A percentile compares a stretch with the other conserved stretches of the same genome.
Evolutionary conservation across 2,113 vertebrate species (phyloP).

Genomic region (Drymodes brunneopygia): DNA sequence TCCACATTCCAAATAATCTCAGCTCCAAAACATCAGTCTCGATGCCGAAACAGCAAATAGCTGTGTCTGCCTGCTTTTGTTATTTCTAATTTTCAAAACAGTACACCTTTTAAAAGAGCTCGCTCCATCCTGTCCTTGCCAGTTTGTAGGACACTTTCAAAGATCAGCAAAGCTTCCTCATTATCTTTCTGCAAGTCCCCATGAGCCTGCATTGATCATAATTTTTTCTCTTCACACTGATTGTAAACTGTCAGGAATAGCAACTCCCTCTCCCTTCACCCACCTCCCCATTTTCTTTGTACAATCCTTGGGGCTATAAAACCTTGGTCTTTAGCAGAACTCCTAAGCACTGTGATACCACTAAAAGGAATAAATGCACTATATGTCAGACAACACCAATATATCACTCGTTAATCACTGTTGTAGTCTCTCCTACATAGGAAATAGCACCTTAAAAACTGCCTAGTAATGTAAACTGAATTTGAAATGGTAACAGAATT

Average conservation of each 20-base stretch:
- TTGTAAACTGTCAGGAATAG: background rate
- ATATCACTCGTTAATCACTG: background rate
- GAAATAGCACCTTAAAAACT: background rate
- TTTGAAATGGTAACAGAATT: background rate
- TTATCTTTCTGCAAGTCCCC: background rate
- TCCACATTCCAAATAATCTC: background rate
- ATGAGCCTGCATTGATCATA: fast-evolving
- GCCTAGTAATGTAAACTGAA: background rate
- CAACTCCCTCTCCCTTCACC: background rate
- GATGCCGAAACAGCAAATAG: background rate
- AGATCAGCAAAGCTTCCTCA: background rate
- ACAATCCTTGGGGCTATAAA: background rate
- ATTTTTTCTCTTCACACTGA: background rate
- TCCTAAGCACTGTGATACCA: background rate
- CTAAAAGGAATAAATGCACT: background rate
- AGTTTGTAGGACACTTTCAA: background rate
- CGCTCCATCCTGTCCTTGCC: background rate
- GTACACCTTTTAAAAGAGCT: background rate
- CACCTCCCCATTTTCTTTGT: background rate
- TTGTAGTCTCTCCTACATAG: background rate
- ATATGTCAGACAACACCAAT: background rate
- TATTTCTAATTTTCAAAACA: background rate
- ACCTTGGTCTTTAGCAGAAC: background rate
- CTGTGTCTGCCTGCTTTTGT: background rate
- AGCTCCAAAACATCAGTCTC: background rate